Percentiles rank a stretch among this genome's conserved stretches.
Evolutionary conservation across 37 sponge, comb jelly and placozoan species (phyloP).

Genomic region (Mnemiopsis leidyi): DNA sequence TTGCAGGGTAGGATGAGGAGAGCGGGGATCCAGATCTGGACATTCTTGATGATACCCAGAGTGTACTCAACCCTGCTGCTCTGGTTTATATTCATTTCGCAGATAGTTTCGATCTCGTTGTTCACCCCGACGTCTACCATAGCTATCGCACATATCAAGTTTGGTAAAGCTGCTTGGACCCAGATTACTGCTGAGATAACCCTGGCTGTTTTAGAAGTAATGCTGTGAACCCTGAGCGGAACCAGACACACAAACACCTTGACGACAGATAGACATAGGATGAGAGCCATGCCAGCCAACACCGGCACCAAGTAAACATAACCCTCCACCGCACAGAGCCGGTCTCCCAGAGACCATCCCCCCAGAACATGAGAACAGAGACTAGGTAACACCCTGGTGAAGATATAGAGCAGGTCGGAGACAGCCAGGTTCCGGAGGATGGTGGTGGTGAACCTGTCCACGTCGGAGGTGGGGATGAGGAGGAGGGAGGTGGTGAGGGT

Average conservation of each 20-base stretch:
- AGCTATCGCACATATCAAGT: not conserved
- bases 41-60: not conserved
- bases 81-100: not conserved
- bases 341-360: constrained; percentile 20
- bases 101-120: constrained; percentile 15
- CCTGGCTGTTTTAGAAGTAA: not conserved
- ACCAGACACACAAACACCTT: constrained; percentile 27
- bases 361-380: not conserved
- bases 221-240: not conserved
- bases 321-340: not conserved
- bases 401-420: not conserved
- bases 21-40: constrained; percentile 59
- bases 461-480: not conserved
- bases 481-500: not conserved
- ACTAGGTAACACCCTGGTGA: constrained; percentile 16
- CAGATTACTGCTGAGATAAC: not conserved
- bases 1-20: constrained; percentile 20
- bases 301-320: not conserved
- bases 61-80: not conserved
- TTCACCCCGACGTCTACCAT: not conserved
- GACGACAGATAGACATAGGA: not conserved
- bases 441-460: constrained; percentile 8
- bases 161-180: not conserved
- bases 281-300: constrained; percentile 10
- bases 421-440: constrained; percentile 14